Conservation (phyloP, 2,888 invertebrate genomes). For the Dicycla oo region DNA sequence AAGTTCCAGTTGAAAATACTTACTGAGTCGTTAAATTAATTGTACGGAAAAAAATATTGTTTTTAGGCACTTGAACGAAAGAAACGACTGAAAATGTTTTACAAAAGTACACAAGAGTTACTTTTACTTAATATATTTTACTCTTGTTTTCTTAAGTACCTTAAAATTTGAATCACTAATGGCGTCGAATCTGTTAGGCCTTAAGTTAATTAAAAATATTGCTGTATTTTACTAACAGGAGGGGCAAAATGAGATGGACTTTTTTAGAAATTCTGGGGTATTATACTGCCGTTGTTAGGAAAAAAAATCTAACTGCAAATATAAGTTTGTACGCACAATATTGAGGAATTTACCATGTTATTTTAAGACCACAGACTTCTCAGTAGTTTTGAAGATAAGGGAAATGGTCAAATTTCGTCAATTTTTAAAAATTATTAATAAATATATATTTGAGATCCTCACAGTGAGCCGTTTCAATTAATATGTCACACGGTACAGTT, state of each 20-base stretch:
- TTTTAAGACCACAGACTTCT: too few species aligned
- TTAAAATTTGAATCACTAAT: slow-evolving; percentile 52
- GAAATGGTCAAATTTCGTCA: too few species aligned
- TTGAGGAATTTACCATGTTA: too few species aligned
- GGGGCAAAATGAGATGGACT: not conserved
- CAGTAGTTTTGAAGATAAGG: too few species aligned
- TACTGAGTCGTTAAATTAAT: slow-evolving; percentile 57
- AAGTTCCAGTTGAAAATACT: slow-evolving; percentile 44
- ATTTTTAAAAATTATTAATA: too few species aligned
- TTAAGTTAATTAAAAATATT: slow-evolving; percentile 40
- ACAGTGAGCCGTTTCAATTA: too few species aligned
- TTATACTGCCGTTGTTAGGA: too few species aligned
- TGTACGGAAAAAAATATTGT: slow-evolving; percentile 48
- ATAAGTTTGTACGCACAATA: too few species aligned
- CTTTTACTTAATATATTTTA: slow-evolving; percentile 43
- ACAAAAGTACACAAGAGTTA: slow-evolving; percentile 46
- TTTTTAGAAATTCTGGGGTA: too few species aligned
- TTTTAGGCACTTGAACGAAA: slow-evolving; percentile 37
- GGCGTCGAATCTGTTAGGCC: slow-evolving; percentile 37
- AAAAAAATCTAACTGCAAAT: too few species aligned
- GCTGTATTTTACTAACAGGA: slow-evolving; percentile 9
- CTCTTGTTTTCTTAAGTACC: slow-evolving; percentile 49
- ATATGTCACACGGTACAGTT: too few species aligned
- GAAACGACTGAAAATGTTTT: slow-evolving; percentile 42
- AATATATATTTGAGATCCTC: too few species aligned